Percentiles rank a stretch among this genome's conserved stretches.
These are phyloP conservation scores for Frankliniella fusca DNA, from an alignment of 2,888 invertebrate genomes.

Conservation along the genomic window DNA sequence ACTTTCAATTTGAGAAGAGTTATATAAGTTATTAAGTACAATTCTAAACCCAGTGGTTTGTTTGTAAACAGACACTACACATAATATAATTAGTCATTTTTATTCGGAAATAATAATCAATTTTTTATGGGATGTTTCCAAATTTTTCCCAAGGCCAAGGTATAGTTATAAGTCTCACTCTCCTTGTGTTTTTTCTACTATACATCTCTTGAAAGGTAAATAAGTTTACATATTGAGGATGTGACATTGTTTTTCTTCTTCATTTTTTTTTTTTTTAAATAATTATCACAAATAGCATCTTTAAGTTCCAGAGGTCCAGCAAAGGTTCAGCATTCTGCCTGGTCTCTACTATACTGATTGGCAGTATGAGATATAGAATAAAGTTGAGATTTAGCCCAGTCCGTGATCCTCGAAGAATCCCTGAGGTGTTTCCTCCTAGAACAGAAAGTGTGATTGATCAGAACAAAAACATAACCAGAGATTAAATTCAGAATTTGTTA, in stretches of 20 bases:
- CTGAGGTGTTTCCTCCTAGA: conserved; percentile 98
- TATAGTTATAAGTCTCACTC: too few species aligned
- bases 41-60: not conserved
- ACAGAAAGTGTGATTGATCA: conserved; percentile 51
- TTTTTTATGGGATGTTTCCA: too few species aligned
- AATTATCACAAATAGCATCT: not conserved
- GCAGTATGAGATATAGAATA: not conserved
- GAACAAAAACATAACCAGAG: conserved; percentile 37
- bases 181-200: too few species aligned
- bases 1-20: not conserved
- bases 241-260: not conserved
- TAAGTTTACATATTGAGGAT: not conserved
- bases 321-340: not conserved
- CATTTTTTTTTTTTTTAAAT: not conserved
- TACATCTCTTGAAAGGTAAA: not conserved
- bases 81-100: too few species aligned
- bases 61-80: not conserved
- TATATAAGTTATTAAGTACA: not conserved
- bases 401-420: conserved; percentile 99
- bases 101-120: too few species aligned
- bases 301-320: not conserved
- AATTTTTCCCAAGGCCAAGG: too few species aligned
- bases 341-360: not conserved
- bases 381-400: conserved; percentile 64
- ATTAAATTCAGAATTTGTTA: conserved; percentile 31